A percentile compares a stretch with the other conserved stretches of the same genome.
Evolutionary conservation across 2,888 invertebrate genomes (phyloP).

Genomic region (Caenorhabditis japonica): DNA sequence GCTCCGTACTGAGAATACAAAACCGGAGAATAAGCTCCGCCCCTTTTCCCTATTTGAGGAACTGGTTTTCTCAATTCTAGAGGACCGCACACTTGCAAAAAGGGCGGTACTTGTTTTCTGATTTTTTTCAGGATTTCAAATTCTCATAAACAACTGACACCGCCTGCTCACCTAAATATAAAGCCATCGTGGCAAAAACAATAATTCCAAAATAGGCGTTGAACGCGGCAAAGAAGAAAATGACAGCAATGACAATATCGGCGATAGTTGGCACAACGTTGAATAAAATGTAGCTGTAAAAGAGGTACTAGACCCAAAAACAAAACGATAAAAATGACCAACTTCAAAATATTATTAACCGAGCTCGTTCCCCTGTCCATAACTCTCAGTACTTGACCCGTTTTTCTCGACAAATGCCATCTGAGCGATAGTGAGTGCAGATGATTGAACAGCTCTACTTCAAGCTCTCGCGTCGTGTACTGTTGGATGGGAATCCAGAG

Average conservation of each 20-base stretch:
- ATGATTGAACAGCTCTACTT: constrained; percentile 79
- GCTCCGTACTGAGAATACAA: no score
- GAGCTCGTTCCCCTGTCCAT: constrained; percentile 98
- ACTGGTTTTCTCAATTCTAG: no score
- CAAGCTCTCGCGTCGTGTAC: constrained; percentile 92
- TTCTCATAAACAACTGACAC: no score
- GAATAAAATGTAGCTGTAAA: constrained; percentile 80
- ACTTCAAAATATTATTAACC: constrained; percentile 90
- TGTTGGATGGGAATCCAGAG: constrained; percentile 96
- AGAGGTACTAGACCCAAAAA: not conserved
- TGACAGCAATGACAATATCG: constrained; percentile 91
- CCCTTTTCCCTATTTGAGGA: no score
- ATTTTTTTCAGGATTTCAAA: no score
- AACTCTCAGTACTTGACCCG: constrained; percentile 93
- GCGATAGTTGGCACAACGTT: constrained; percentile 92
- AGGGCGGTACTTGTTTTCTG: no score
- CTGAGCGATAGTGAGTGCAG: constrained; percentile 84
- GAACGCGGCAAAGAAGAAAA: constrained; percentile 89
- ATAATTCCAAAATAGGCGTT: constrained; percentile 95
- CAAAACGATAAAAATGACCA: not conserved
- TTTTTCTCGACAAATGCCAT: constrained; percentile 95
- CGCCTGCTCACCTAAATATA: constrained; percentile 90
- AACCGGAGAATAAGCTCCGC: no score
- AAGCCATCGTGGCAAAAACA: constrained; percentile 91
- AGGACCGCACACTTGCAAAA: no score